A percentile compares a stretch with the other conserved stretches of the same genome.
Conservation (phyloP, 2,888 invertebrate species). For the Parnassius apollo region DNA sequence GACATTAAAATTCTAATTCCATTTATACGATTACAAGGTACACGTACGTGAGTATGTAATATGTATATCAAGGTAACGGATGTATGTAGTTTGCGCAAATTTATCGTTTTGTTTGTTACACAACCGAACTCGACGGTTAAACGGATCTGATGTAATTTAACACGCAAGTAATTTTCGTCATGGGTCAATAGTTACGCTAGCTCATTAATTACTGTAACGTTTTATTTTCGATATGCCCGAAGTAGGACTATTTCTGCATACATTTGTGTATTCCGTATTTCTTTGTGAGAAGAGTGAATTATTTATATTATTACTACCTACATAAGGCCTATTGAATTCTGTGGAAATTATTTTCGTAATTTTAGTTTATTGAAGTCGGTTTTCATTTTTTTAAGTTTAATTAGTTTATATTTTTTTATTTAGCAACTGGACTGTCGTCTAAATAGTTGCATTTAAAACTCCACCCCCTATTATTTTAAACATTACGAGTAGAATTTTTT, state of each 20-base stretch:
- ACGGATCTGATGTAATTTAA: slow-evolving; percentile 7
- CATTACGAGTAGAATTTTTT: too few species aligned
- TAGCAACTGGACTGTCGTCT: too few species aligned
- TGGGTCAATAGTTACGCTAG: slow-evolving; percentile 10
- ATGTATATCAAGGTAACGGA: slow-evolving; percentile 11
- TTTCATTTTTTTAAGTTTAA: too few species aligned
- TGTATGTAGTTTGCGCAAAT: slow-evolving; percentile 6
- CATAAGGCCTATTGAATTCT: too few species aligned
- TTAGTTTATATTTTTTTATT: too few species aligned
- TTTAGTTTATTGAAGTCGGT: too few species aligned
- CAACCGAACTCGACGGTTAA: slow-evolving; percentile 10
- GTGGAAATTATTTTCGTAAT: too few species aligned
- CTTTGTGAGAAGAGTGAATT: too few species aligned
- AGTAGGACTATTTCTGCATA: background rate
- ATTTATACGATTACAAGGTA: slow-evolving; percentile 2
- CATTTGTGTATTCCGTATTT: too few species aligned
- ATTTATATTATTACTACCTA: too few species aligned
- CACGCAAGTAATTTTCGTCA: slow-evolving; percentile 13
- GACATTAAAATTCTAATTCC: background rate
- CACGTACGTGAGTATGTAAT: background rate
- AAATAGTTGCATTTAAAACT: too few species aligned
- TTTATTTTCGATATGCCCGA: background rate
- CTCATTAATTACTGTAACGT: background rate
- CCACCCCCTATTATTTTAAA: too few species aligned
- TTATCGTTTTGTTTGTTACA: slow-evolving; percentile 21